A percentile compares a stretch with the other conserved stretches of the same genome.
These are phyloP conservation scores for Struthidea cinerea DNA, from an alignment of 2,113 vertebrate genomes.

Conservation along the genomic window DNA sequence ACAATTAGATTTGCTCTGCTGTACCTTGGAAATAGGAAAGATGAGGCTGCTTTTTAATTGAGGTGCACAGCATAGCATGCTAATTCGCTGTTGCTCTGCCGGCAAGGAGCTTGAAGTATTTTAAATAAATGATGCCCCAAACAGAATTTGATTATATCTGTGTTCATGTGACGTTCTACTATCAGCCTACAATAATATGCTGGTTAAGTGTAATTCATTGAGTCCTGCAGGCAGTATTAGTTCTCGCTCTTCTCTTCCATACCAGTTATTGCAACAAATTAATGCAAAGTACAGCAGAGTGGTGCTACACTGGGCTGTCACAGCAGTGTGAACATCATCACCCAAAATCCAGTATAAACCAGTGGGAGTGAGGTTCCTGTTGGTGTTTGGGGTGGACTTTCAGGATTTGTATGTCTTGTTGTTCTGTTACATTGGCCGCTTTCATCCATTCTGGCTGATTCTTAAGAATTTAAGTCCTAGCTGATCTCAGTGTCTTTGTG, in stretches of 20 bases:
- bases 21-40: conserved; percentile 50
- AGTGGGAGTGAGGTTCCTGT: background rate
- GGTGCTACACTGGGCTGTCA: background rate
- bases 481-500: background rate
- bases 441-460: background rate
- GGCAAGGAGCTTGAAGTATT: conserved; percentile 58
- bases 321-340: background rate
- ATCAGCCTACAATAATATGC: conserved; percentile 32
- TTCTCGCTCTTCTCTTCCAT: background rate
- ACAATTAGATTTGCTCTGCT: conserved; percentile 52
- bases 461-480: background rate
- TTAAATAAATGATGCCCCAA: conserved; percentile 58
- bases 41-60: conserved; percentile 57
- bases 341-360: background rate
- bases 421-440: background rate
- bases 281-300: background rate
- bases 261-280: conserved; percentile 8
- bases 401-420: rapidly evolving
- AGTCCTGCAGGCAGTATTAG: conserved; percentile 43
- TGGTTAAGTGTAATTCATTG: conserved; percentile 52
- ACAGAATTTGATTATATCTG: conserved; percentile 56
- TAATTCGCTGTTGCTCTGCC: conserved; percentile 47
- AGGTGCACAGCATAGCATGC: conserved; percentile 30
- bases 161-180: conserved; percentile 44
- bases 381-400: background rate